These are phyloP conservation scores for Myripristis murdjan DNA, from an alignment of 2,797 vertebrate species.

Conservation along the genomic window DNA sequence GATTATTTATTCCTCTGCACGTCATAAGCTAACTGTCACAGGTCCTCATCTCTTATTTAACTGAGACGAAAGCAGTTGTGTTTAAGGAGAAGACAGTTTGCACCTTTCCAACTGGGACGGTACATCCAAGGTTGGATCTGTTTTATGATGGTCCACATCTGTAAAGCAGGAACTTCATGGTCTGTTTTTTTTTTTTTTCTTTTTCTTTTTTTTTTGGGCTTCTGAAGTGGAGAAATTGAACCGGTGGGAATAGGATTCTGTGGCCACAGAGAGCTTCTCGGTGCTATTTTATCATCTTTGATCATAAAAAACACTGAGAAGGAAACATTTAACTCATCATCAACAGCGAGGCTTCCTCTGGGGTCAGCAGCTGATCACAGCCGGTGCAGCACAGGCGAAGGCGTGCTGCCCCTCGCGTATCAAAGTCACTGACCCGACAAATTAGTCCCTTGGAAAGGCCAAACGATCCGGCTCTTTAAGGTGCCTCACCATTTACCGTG, in stretches of 20 bases:
- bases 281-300: conserved; percentile 27
- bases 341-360: conserved; percentile 12
- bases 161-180: conserved; percentile 19
- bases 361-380: conserved; percentile 55
- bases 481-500: conserved; percentile 56
- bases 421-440: conserved; percentile 53
- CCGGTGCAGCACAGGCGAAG: not conserved
- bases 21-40: conserved; percentile 49
- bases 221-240: conserved; percentile 7
- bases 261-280: not conserved
- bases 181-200: conserved; percentile 2
- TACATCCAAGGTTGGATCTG: conserved; percentile 3
- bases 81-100: conserved; percentile 43
- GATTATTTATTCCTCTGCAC: conserved; percentile 41
- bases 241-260: not conserved
- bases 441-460: conserved; percentile 47
- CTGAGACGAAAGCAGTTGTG: conserved; percentile 27
- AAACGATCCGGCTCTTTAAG: conserved; percentile 50
- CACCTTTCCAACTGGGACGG: conserved; percentile 27
- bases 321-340: conserved; percentile 30
- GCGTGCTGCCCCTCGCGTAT: conserved; percentile 9
- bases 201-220: not conserved
- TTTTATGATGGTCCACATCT: conserved; percentile 44
- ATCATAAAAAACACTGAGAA: conserved; percentile 40
- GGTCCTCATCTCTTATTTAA: conserved; percentile 39